These are phyloP conservation scores for Athetis lepigone DNA, from an alignment of 2,888 invertebrate species.

Conservation along the genomic window DNA sequence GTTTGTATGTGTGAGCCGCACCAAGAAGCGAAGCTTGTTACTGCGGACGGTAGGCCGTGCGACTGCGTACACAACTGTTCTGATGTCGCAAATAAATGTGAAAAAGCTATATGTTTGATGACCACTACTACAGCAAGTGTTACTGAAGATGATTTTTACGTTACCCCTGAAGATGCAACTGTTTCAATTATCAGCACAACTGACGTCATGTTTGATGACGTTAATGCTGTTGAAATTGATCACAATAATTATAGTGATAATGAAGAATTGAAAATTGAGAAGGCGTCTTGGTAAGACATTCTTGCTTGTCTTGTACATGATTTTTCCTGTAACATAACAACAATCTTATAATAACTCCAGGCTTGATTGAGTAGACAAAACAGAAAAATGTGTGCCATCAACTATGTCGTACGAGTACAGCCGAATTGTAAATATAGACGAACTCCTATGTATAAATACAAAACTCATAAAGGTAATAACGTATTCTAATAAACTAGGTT, in stretches of 20 bases:
- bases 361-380: too few relatives aligned
- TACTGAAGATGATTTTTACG: not conserved
- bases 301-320: too few relatives aligned
- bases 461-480: too few relatives aligned
- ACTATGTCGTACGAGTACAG: too few relatives aligned
- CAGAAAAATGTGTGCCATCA: too few relatives aligned
- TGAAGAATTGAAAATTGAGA: conserved; percentile 31
- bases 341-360: too few relatives aligned
- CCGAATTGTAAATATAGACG: too few relatives aligned
- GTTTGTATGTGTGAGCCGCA: conserved; percentile 56
- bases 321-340: too few relatives aligned
- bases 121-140: conserved; percentile 13
- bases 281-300: not conserved
- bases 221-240: not conserved
- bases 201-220: not conserved
- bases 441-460: too few relatives aligned
- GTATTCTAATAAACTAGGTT: too few relatives aligned
- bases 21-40: conserved; percentile 26
- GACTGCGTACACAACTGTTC: conserved; percentile 49
- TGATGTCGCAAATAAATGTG: conserved; percentile 35
- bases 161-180: not conserved
- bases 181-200: not conserved
- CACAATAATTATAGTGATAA: conserved; percentile 3
- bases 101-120: conserved; percentile 52
- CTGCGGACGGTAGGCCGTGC: conserved; percentile 48